These are phyloP conservation scores for Ethmia dodecea DNA, from an alignment of 2,888 invertebrate genomes.

Conservation along the genomic window DNA sequence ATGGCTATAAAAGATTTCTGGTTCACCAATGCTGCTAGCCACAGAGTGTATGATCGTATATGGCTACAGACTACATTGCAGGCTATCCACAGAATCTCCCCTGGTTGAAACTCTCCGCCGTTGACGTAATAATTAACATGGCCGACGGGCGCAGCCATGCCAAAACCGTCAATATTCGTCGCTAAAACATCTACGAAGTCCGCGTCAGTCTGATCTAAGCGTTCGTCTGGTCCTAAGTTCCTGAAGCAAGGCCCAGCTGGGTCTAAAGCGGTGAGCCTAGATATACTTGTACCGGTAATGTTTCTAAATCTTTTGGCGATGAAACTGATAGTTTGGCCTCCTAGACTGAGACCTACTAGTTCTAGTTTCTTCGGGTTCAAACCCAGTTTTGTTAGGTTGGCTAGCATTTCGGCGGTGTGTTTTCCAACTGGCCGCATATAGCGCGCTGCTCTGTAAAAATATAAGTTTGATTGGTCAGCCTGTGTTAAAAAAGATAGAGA, in stretches of 20 bases:
- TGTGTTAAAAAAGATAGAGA: too few relatives aligned
- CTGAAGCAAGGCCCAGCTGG: slow-evolving; percentile 60
- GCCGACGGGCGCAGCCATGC: slow-evolving; percentile 52
- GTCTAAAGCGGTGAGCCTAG: slow-evolving; percentile 40
- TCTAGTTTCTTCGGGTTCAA: slow-evolving; percentile 46
- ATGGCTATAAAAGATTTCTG: slow-evolving; percentile 39
- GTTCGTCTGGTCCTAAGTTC: slow-evolving; percentile 41
- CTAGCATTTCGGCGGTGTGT: slow-evolving; percentile 47
- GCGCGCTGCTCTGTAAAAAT: slow-evolving; percentile 42
- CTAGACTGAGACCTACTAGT: slow-evolving; percentile 49
- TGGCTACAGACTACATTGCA: slow-evolving; percentile 42
- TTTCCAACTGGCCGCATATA: slow-evolving; percentile 41
- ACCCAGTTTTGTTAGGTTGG: slow-evolving; percentile 35
- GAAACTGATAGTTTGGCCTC: slow-evolving; percentile 51
- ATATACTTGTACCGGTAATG: slow-evolving; percentile 41
- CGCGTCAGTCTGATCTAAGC: slow-evolving; percentile 48
- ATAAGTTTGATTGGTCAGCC: too few relatives aligned
- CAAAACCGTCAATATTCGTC: slow-evolving; percentile 54
- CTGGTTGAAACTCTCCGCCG: slow-evolving; percentile 52
- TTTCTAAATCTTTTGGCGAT: slow-evolving; percentile 44
- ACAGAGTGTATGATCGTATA: slow-evolving; percentile 30
- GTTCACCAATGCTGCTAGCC: slow-evolving; percentile 37
- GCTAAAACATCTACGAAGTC: slow-evolving; percentile 49
- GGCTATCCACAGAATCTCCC: slow-evolving; percentile 31
- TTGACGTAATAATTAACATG: slow-evolving; percentile 59